Percentiles rank a stretch among this genome's conserved stretches.
Conservation (phyloP, 2,888 invertebrate species). For the Reticulitermes lucifugus region DNA sequence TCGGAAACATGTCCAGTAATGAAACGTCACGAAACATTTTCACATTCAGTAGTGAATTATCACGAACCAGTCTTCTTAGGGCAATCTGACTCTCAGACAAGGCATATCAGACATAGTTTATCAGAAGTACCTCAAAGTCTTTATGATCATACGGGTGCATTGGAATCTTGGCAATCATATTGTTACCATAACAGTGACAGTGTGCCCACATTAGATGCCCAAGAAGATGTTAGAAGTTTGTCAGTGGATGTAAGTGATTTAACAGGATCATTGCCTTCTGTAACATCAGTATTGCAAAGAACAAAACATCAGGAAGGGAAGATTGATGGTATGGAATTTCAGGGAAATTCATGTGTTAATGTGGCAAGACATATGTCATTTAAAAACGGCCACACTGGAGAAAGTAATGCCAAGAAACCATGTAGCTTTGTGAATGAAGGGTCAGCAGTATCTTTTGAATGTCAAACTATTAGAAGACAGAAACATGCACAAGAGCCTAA, state of each 20-base stretch:
- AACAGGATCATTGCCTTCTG: background rate
- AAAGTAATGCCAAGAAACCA: background rate
- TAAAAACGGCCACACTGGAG: background rate
- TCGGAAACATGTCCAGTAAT: background rate
- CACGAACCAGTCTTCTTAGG: no score
- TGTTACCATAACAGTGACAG: background rate
- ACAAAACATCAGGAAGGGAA: background rate
- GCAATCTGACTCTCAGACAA: no score
- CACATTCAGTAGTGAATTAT: background rate
- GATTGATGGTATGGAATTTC: background rate
- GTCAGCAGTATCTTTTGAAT: background rate
- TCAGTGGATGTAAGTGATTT: background rate
- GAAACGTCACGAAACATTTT: background rate
- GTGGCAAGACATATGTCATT: background rate
- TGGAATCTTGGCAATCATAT: no score
- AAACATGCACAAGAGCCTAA: background rate
- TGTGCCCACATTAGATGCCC: background rate
- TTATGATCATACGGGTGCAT: no score
- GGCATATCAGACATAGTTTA: no score
- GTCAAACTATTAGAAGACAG: background rate
- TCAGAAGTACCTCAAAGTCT: no score
- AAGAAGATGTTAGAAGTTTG: background rate
- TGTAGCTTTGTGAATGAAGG: background rate
- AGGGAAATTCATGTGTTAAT: background rate
- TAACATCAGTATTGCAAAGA: background rate